phyloP scores from a whole-genome alignment of 2,888 invertebrate species.

The Spilarctia lutea region DNA sequence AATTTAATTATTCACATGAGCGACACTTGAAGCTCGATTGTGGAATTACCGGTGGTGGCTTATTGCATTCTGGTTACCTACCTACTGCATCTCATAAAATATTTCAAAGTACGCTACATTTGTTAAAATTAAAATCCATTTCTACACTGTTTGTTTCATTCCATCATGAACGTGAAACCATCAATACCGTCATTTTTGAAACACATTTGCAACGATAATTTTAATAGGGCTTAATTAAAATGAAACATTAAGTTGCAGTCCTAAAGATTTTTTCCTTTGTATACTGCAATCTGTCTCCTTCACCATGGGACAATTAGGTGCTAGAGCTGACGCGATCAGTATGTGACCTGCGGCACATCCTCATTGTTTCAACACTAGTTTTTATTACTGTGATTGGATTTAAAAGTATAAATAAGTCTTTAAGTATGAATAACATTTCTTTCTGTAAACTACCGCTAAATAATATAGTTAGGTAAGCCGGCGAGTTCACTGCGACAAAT shows the following conservation, averaged over 20 bases:
- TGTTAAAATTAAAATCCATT: constrained; percentile 22
- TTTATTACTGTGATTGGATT: no score
- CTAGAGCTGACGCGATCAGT: no score
- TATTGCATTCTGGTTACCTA: constrained; percentile 23
- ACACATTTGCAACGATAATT: background rate
- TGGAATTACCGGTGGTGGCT: constrained; percentile 20
- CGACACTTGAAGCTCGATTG: constrained; percentile 26
- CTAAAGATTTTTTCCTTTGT: no score
- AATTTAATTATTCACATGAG: constrained; percentile 45
- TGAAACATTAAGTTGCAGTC: background rate
- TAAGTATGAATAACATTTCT: background rate
- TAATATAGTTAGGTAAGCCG: constrained; percentile 2
- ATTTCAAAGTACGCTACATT: constrained; percentile 15
- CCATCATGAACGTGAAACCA: background rate
- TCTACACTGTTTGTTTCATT: background rate
- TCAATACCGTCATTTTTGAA: background rate
- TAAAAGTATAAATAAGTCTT: no score
- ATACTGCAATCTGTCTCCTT: no score
- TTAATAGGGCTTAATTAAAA: background rate
- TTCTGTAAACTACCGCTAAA: constrained; percentile 13
- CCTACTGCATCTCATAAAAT: constrained; percentile 1
- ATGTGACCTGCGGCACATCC: no score
- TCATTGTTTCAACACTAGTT: no score
- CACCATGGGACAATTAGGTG: no score
- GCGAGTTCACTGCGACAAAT: constrained; percentile 6